A percentile compares a stretch with the other conserved stretches of the same genome.
Conservation (phyloP, 2,888 invertebrate genomes). For the Heteromyza rotundicornis region DNA sequence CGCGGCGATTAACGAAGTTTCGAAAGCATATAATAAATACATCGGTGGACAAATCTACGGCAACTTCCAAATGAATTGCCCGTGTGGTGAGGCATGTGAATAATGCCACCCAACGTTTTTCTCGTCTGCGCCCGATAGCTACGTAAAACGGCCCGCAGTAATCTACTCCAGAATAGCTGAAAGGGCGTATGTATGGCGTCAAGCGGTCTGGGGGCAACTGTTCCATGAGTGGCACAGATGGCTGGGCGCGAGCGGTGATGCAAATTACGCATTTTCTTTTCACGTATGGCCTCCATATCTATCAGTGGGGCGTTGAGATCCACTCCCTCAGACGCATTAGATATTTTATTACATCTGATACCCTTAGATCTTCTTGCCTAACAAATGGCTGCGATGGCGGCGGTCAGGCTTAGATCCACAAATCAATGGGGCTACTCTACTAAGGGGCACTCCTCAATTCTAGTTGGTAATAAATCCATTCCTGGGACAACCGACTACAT, state of each 20-base stretch:
- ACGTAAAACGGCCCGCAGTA: constrained; percentile 31
- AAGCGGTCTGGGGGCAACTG: constrained; percentile 29
- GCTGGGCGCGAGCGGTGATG: constrained; percentile 10
- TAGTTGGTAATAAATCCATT: no score
- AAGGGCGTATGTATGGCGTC: constrained; percentile 28
- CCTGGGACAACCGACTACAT: no score
- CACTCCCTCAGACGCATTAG: no score
- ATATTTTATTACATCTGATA: no score
- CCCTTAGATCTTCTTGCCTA: no score
- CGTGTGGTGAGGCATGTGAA: constrained; percentile 17
- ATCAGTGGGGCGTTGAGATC: no score
- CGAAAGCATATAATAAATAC: constrained; percentile 6
- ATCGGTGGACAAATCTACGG: not conserved
- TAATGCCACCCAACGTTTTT: no score
- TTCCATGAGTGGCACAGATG: constrained; percentile 33
- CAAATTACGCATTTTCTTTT: constrained; percentile 17
- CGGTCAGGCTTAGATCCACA: no score
- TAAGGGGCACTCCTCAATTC: no score
- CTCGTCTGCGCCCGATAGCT: no score
- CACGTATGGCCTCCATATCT: constrained; percentile 16
- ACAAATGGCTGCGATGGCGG: no score
- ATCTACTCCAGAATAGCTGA: constrained; percentile 35
- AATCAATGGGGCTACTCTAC: no score
- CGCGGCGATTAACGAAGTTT: constrained; percentile 27
- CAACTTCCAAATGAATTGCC: not conserved